Evolutionary conservation across 30 jellyfish, hydroid and myxozoan species (phyloP).

Genomic region (Morbakka virulenta): DNA sequence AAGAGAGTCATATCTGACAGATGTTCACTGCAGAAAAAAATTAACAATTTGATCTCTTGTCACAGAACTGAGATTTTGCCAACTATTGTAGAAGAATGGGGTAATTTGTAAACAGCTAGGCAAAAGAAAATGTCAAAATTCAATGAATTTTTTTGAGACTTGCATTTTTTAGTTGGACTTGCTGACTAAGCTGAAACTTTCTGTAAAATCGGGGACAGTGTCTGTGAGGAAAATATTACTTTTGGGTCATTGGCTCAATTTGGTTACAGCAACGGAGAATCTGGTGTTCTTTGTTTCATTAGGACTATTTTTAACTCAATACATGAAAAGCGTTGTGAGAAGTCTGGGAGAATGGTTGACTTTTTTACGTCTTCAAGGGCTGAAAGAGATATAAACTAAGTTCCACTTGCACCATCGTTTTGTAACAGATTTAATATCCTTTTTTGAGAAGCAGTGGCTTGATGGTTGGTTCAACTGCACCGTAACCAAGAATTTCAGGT

Average conservation of each 20-base stretch:
- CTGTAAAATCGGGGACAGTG: slow-evolving; percentile 19
- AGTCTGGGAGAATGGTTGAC: slow-evolving; percentile 30
- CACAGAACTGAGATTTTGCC: slow-evolving; percentile 27
- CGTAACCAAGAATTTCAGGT: no score
- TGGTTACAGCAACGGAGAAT: slow-evolving; percentile 52
- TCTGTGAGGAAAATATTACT: slow-evolving; percentile 26
- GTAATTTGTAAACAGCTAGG: not conserved
- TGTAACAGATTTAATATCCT: slow-evolving; percentile 34
- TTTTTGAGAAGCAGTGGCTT: slow-evolving; percentile 20
- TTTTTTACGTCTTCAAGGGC: slow-evolving; percentile 6
- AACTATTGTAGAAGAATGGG: slow-evolving; percentile 29
- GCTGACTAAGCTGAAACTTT: no score
- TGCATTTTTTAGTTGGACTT: slow-evolving; percentile 49
- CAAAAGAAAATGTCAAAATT: not conserved
- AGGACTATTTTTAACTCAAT: slow-evolving; percentile 30
- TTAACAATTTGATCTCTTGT: slow-evolving; percentile 9
- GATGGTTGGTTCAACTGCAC: no score
- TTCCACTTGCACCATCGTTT: slow-evolving; percentile 28
- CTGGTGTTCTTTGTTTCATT: slow-evolving; percentile 31
- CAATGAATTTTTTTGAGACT: slow-evolving; percentile 41
- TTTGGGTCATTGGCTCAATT: slow-evolving; percentile 58
- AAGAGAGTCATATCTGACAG: slow-evolving; percentile 40
- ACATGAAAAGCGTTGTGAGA: slow-evolving; percentile 49
- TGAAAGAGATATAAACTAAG: not conserved
- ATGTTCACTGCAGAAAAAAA: slow-evolving; percentile 31